Conservation (phyloP, 2,797 vertebrate genomes). For the Gorsachius magnificus region DNA sequence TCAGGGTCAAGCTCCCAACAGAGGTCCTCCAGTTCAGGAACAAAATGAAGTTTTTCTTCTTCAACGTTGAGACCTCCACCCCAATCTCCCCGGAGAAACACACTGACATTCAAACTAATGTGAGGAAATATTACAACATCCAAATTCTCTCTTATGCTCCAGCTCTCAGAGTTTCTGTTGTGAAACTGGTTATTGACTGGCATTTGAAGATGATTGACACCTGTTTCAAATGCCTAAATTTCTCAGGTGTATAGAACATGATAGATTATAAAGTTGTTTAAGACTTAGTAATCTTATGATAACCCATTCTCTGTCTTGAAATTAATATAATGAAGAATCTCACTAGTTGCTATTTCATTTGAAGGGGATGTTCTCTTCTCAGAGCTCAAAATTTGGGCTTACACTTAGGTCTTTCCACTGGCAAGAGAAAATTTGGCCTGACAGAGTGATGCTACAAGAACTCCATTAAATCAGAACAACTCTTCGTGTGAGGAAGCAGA, state of each 20-base stretch:
- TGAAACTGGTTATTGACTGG: slow-evolving; percentile 64
- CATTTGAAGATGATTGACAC: slow-evolving; percentile 34
- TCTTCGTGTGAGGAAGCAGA: neutral
- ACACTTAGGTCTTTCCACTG: neutral
- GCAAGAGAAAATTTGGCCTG: neutral
- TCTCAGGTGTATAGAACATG: slow-evolving; percentile 3
- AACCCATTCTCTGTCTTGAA: slow-evolving; percentile 6
- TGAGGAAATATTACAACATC: neutral
- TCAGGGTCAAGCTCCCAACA: slow-evolving; percentile 60
- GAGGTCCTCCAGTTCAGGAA: slow-evolving; percentile 61
- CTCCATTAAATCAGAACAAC: neutral
- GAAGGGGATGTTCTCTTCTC: neutral
- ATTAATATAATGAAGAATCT: slow-evolving; percentile 26
- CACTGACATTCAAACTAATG: slow-evolving; percentile 5
- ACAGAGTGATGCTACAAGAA: neutral
- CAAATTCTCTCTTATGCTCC: slow-evolving; percentile 58
- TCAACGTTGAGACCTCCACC: slow-evolving; percentile 52
- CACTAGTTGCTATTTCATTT: neutral
- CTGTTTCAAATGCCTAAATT: neutral
- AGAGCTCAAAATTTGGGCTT: neutral
- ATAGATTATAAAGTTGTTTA: slow-evolving; percentile 51
- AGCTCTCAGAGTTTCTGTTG: slow-evolving; percentile 62
- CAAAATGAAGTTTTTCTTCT: slow-evolving; percentile 64
- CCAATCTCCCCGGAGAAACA: slow-evolving; percentile 63
- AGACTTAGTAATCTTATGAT: neutral